Base-by-base conservation (phyloP, 2,888 invertebrate genomes). In the Troides oblongomaculatus region DNA sequence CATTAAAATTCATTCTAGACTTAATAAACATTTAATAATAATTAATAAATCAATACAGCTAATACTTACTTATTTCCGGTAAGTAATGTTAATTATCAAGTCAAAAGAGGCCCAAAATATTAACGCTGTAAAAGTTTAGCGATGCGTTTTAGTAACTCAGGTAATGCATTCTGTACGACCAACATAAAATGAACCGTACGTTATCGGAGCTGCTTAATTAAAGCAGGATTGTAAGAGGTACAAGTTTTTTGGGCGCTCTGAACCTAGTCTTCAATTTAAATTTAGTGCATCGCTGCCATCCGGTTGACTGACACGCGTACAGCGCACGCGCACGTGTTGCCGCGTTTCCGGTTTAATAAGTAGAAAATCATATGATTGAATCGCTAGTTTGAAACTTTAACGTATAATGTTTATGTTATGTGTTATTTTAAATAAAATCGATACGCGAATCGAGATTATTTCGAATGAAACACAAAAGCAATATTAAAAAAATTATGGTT, bases 201-300 rank as follows among this genome's bases (percentile, higher is more conserved):
- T 62, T 57, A 62, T 25, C 7, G 36, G 43, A 23, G 64, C 21
- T 18, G 36, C 61, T 62, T 64, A 61, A 18, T 30, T n/a, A 64
- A 71, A 71, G 30, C 70, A 67, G 70, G 70, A 67, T 71, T 71
- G 43, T 21, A 64, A 50, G 64, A 62, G 64, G 61, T 64, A 43
- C 21, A 50, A 36, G 30, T 64, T 68, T 53, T 68, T 62, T 61
- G 75, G 73, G 73, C 70, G 78, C 74, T 75, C 75, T 67, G 58
- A 23, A 18, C 64, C 64, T 67, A 71, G 70, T 68, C 57, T 80
- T 78, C 72, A 78, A 77, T 82, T 83, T 80, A 80, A 78, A 84
- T 84, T 87, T 85, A 90, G 90, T 90, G 81, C 84, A 83, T 72
- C 78, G 76, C 79, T 72, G 79, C 77, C 81, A 81, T 80, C 77